These are phyloP conservation scores for Calephelis nemesis DNA, from an alignment of 1,140 invertebrate genomes.

Conservation along the genomic window DNA sequence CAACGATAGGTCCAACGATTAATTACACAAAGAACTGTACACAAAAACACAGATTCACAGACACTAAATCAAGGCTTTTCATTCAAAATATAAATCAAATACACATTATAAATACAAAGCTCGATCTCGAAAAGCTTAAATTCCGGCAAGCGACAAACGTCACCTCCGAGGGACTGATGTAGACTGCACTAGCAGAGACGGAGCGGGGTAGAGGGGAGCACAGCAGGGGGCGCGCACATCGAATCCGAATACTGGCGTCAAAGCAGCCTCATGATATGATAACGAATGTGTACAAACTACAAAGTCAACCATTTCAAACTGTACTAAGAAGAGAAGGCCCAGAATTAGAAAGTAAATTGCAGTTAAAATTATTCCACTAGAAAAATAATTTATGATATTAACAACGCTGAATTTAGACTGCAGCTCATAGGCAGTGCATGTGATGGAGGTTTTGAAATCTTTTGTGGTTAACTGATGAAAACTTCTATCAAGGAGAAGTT, in stretches of 20 bases:
- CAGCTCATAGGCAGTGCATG: too few relatives aligned
- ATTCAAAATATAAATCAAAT: background rate
- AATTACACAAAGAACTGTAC: background rate
- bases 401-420: too few relatives aligned
- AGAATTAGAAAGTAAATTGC: slow-evolving; percentile 5
- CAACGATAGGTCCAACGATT: background rate
- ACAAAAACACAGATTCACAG: slow-evolving; percentile 1
- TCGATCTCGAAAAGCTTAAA: slow-evolving; percentile 61
- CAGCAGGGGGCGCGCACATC: slow-evolving; percentile 63
- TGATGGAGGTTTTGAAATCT: too few relatives aligned
- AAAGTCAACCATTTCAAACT: slow-evolving; percentile 47
- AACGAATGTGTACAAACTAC: slow-evolving; percentile 72
- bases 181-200: slow-evolving; percentile 64
- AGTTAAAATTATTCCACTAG: background rate
- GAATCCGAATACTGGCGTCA: slow-evolving; percentile 57
- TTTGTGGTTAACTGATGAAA: too few relatives aligned
- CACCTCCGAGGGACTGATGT: slow-evolving; percentile 35
- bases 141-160: slow-evolving; percentile 36
- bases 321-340: background rate
- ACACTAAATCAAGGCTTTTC: slow-evolving; percentile 1
- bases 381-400: too few relatives aligned
- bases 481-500: too few relatives aligned
- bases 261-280: slow-evolving; percentile 72
- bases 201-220: slow-evolving; percentile 43
- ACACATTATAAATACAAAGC: slow-evolving; percentile 39